Base-by-base conservation (phyloP, 2,797 vertebrate genomes). In the Vespertilio murinus region DNA sequence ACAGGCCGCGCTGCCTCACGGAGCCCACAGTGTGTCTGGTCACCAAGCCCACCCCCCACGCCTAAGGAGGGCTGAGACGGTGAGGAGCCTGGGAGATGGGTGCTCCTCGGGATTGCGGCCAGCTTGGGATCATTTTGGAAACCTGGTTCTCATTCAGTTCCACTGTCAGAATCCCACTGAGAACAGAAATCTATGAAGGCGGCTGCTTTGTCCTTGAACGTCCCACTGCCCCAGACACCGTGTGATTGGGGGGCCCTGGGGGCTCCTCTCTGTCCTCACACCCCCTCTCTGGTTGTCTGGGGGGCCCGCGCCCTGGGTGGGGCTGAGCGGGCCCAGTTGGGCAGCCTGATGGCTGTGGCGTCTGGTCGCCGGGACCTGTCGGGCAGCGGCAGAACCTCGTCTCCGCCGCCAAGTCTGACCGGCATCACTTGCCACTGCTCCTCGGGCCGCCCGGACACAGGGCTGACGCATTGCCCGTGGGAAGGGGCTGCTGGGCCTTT, bases 351-450 rank as follows among this genome's bases (percentile, higher is more conserved):
- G 38, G 82, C 45, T 33, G 56, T 33, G 16, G 11, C 28, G 64
- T 28, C 54, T 35, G 1, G 42, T 16, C 25, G 4, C 35, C 16
- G 22, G 38, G 7, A 52, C 9, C 8, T 9, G 38, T 22, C 28
- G 1, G 14, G 61, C 6, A 28, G 5, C 35, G 0, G 16, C 6
- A 10, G 81, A 13, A 2, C 14, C 6, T 0, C 23, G 0, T 56
- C 49, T 67, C 30, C 3, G 18, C 28, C 12, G 18, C 23, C 6
- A 40, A 77, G 49, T 28, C 18, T 17, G 10, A 1, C 47, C 18
- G 0, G 30, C 11, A 0, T 11, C 35, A 0, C 16, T 22, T 30
- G 9, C 69, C 30, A 0, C 2, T 1, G 28, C 47, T 3, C 25
- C 20, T 2, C 5, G 25, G 17, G 38, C 3, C 8, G 8, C 42